A percentile compares a stretch with the other conserved stretches of the same genome.
phyloP scores from a whole-genome alignment of 2,113 vertebrate species.

The Lethenteron camtschaticum region DNA sequence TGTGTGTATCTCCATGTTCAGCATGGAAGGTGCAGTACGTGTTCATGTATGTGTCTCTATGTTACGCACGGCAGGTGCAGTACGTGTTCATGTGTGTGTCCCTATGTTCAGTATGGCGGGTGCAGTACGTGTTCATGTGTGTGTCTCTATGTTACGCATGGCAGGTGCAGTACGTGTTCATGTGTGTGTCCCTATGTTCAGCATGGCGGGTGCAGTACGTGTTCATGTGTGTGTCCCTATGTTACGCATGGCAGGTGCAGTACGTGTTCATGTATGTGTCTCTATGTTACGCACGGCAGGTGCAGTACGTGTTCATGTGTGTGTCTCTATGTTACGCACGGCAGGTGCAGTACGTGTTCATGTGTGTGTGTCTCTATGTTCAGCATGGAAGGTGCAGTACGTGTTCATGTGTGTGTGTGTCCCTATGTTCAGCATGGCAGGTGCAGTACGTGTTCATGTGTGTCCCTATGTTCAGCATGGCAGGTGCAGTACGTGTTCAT shows the following conservation, averaged over 20 bases:
- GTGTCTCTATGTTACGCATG: no score
- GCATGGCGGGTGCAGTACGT: not conserved
- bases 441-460: slow-evolving; percentile 18
- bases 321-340: no score
- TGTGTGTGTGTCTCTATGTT: slow-evolving; percentile 22
- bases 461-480: no score
- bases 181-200: slow-evolving; percentile 12
- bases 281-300: not conserved
- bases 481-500: slow-evolving; percentile 12
- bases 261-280: slow-evolving; percentile 18
- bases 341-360: slow-evolving; percentile 3
- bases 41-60: slow-evolving; percentile 17
- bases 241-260: not conserved
- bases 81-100: slow-evolving; percentile 14
- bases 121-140: slow-evolving; percentile 18
- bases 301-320: slow-evolving; percentile 22
- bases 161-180: slow-evolving; percentile 1
- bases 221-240: slow-evolving; percentile 22
- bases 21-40: not conserved
- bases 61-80: not conserved
- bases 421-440: not conserved
- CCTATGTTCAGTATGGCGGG: not conserved
- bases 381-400: not conserved
- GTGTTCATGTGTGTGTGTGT: slow-evolving; percentile 19
- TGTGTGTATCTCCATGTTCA: no score